Evolutionary conservation across 2,888 invertebrate species (phyloP).

Genomic region (Isotomurus palustris): DNA sequence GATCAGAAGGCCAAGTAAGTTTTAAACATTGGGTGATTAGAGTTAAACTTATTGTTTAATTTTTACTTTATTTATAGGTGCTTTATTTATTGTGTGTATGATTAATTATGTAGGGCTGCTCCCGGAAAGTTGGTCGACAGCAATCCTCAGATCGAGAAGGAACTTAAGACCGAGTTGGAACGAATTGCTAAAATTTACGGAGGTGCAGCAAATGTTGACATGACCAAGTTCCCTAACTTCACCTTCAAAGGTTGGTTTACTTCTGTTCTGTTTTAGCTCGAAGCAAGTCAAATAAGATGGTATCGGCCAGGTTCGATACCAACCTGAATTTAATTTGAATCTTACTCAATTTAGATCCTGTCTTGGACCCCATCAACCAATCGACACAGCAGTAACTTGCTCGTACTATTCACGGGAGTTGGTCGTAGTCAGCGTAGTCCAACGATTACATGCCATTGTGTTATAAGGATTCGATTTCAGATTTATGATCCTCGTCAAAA

Average conservation of each 20-base stretch:
- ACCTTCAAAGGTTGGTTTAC: constrained; percentile 59
- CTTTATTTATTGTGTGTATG: constrained; percentile 7
- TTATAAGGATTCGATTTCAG: too few relatives aligned
- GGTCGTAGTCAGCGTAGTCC: too few relatives aligned
- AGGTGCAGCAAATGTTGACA: constrained; percentile 70
- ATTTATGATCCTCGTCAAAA: too few relatives aligned
- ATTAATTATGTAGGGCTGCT: constrained; percentile 53
- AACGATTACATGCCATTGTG: too few relatives aligned
- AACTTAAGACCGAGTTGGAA: constrained; percentile 71
- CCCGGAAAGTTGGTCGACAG: constrained; percentile 79
- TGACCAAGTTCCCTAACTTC: constrained; percentile 83
- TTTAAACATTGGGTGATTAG: constrained; percentile 7
- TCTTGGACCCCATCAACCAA: constrained; percentile 35
- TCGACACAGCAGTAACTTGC: too few relatives aligned
- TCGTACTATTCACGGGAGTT: too few relatives aligned
- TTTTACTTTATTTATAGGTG: not conserved
- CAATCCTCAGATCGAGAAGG: constrained; percentile 68
- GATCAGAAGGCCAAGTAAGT: constrained; percentile 78
- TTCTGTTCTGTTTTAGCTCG: too few relatives aligned
- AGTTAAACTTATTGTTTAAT: not conserved
- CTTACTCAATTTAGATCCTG: constrained; percentile 26
- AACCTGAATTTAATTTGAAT: not conserved
- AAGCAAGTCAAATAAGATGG: not conserved
- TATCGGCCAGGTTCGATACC: not conserved
- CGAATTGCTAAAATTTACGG: constrained; percentile 73